Percentiles rank a stretch among this genome's conserved stretches.
phyloP scores from a whole-genome alignment of 2,888 invertebrate species.

The Byasa hedistus region DNA sequence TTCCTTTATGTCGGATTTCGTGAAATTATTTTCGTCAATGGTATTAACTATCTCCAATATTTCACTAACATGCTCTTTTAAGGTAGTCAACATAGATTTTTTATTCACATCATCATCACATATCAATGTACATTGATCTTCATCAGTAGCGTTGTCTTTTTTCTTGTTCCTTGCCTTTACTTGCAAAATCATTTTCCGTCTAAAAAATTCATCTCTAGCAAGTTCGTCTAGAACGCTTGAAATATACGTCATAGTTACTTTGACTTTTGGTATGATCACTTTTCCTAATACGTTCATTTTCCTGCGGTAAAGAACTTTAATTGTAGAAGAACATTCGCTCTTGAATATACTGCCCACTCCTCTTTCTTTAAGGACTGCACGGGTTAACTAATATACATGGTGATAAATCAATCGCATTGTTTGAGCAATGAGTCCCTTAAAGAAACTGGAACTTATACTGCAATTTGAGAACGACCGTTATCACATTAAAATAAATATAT shows the following conservation, averaged over 20 bases:
- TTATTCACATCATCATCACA: slow-evolving; percentile 7
- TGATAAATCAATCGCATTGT: slow-evolving; percentile 1
- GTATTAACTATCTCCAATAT: slow-evolving; percentile 23
- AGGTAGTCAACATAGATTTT: not conserved
- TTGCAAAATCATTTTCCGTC: slow-evolving; percentile 35
- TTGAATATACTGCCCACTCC: slow-evolving; percentile 36
- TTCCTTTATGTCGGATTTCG: slow-evolving; percentile 9
- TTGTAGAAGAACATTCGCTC: slow-evolving; percentile 16
- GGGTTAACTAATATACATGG: slow-evolving; percentile 3
- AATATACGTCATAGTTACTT: slow-evolving; percentile 44
- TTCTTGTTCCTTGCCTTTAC: slow-evolving; percentile 37
- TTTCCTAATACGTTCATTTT: slow-evolving; percentile 46
- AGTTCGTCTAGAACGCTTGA: slow-evolving; percentile 46
- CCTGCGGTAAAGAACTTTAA: slow-evolving; percentile 37
- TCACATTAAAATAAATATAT: slow-evolving; percentile 1
- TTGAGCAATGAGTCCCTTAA: slow-evolving; percentile 7
- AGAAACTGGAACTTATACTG: not conserved
- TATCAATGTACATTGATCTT: not conserved
- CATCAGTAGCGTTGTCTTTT: slow-evolving; percentile 26
- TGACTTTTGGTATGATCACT: slow-evolving; percentile 46
- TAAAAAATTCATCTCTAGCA: slow-evolving; percentile 47
- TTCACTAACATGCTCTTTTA: slow-evolving; percentile 21
- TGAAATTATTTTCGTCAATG: slow-evolving; percentile 17
- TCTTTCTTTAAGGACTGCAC: slow-evolving; percentile 40
- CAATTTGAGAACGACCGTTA: not conserved